Evolutionary conservation across 2,888 invertebrate species (phyloP).

Genomic region (Agonopterix subpropinquella): DNA sequence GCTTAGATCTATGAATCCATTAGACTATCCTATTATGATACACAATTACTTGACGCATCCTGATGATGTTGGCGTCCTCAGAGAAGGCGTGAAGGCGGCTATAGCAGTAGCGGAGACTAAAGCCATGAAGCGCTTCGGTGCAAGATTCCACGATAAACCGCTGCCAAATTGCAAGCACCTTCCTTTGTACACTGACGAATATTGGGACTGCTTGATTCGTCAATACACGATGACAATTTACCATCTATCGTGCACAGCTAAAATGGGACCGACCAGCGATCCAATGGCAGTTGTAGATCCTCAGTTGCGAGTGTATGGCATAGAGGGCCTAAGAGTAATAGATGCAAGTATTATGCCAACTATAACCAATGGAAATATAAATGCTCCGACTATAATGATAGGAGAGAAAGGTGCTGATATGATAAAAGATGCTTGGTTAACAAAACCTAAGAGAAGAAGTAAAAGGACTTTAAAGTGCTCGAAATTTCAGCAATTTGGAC

Average conservation of each 20-base stretch:
- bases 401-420: slow-evolving; percentile 90
- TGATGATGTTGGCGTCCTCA: slow-evolving; percentile 86
- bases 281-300: slow-evolving; percentile 89
- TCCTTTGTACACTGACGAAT: slow-evolving; percentile 86
- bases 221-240: slow-evolving; percentile 94
- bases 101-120: slow-evolving; percentile 87
- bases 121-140: slow-evolving; percentile 86
- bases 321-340: slow-evolving; percentile 86
- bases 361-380: slow-evolving; percentile 91
- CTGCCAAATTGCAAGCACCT: slow-evolving; percentile 90
- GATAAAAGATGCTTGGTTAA: slow-evolving; percentile 83
- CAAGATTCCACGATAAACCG: slow-evolving; percentile 83
- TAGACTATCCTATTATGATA: slow-evolving; percentile 89
- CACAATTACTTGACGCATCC: slow-evolving; percentile 95
- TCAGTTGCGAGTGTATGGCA: slow-evolving; percentile 83
- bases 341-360: slow-evolving; percentile 93
- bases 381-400: slow-evolving; percentile 92
- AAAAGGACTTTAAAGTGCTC: slow-evolving; percentile 39
- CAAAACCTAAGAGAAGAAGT: slow-evolving; percentile 32
- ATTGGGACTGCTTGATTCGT: slow-evolving; percentile 89
- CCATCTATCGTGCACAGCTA: slow-evolving; percentile 88
- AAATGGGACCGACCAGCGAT: slow-evolving; percentile 88
- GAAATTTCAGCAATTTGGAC: slow-evolving; percentile 28
- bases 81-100: slow-evolving; percentile 92
- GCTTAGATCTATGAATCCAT: slow-evolving; percentile 80